phyloP scores from a whole-genome alignment of 2,797 vertebrate genomes.

The Acomys russatus region DNA sequence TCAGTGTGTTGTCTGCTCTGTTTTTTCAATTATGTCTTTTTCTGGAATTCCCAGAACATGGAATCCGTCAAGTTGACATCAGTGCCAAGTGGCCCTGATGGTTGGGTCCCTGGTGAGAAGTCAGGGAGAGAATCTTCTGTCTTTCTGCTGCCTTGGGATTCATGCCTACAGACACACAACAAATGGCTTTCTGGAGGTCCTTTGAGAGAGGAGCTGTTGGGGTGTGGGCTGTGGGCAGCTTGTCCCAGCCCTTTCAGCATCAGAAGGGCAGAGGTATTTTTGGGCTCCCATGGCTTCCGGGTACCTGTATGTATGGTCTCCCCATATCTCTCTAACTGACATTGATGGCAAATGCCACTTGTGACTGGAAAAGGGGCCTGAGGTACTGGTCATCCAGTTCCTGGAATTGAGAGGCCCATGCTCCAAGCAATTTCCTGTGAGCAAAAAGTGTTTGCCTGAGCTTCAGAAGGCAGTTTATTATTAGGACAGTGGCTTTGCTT shows the following conservation, averaged over 20 bases:
- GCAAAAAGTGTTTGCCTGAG: not conserved
- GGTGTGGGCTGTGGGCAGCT: not conserved
- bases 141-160: not conserved
- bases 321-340: not conserved
- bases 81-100: not conserved
- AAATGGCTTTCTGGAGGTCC: not conserved
- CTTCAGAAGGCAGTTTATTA: not conserved
- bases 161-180: not conserved
- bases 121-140: too few species aligned
- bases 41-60: not conserved
- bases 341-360: not conserved
- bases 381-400: not conserved
- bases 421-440: not conserved
- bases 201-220: not conserved
- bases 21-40: not conserved
- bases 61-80: not conserved
- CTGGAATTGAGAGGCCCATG: not conserved
- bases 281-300: not conserved
- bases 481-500: not conserved
- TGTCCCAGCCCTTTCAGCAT: too few species aligned
- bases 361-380: not conserved
- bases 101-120: not conserved
- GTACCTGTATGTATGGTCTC: fast-evolving
- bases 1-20: not conserved
- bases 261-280: not conserved